Evolutionary conservation across 2,888 invertebrate species (phyloP).

Genomic region (Mesorhabditis spiculigera): DNA sequence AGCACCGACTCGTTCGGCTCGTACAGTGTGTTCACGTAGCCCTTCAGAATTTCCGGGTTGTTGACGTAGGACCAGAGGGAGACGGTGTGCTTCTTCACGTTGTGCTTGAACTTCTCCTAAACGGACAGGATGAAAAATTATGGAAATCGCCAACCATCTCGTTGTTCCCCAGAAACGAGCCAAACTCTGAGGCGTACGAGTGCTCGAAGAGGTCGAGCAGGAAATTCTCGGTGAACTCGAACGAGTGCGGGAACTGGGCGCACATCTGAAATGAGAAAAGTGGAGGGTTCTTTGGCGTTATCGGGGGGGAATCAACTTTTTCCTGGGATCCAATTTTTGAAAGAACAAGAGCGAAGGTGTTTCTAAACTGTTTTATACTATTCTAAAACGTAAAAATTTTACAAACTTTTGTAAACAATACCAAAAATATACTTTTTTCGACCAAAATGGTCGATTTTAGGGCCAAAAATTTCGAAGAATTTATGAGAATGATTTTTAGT

Average conservation of each 20-base stretch:
- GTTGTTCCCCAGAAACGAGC: slow-evolving; percentile 62
- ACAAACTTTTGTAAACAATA: too few species aligned
- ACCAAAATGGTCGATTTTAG: too few species aligned
- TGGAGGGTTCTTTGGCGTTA: not conserved
- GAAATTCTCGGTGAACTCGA: slow-evolving; percentile 87
- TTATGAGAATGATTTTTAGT: too few species aligned
- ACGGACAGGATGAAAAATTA: not conserved
- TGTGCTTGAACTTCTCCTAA: slow-evolving; percentile 67
- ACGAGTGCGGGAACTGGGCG: slow-evolving; percentile 90
- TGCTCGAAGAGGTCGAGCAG: slow-evolving; percentile 85
- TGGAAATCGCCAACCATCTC: slow-evolving; percentile 22
- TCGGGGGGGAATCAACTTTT: not conserved
- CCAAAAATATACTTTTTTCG: too few species aligned
- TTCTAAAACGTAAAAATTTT: too few species aligned
- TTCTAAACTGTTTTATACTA: too few species aligned
- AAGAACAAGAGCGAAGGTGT: not conserved
- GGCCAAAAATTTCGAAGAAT: too few species aligned
- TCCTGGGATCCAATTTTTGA: not conserved
- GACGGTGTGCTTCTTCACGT: slow-evolving; percentile 76
- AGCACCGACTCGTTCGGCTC: slow-evolving; percentile 78
- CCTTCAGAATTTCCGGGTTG: slow-evolving; percentile 78
- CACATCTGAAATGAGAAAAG: slow-evolving; percentile 65
- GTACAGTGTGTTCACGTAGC: slow-evolving; percentile 85
- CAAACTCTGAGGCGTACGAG: slow-evolving; percentile 77
- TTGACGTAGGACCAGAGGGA: slow-evolving; percentile 79